Base-by-base conservation (phyloP, 2,888 invertebrate genomes). In the Sinelater perroti region DNA sequence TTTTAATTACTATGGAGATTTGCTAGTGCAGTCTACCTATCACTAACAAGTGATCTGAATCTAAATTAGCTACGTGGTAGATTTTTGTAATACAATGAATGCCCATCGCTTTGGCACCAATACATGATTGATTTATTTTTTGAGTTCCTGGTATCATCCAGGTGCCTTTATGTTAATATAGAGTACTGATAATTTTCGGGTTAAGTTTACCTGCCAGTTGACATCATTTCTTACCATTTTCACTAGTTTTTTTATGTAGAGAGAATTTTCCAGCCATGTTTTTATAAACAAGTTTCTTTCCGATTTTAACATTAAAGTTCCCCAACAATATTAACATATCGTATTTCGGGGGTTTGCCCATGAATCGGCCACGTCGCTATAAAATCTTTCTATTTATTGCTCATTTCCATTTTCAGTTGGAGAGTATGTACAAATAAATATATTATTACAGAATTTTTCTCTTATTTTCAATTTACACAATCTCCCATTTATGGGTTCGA, bases 391-490 rank as follows among this genome's bases (percentile, higher is more conserved):
- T 7, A 7, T 24, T 24, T 24, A 5, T 7, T 24, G 24, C 24
- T 24, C 7, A 6, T 24, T 5, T 24, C 5, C 24, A 6, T 24
- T 24, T 24, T 7, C 24, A 7, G 24, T 24, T 24, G 24, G 24
- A 6, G 24, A 5, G 16, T 13, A 33, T 8, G 16, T 16, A 13
- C 33, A 11, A 7, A 13, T 3, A 13, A 3, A 33, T 13, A 16
- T 14, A 3, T 14, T 33, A 13, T 33, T 33, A 13, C 33, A 33
- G 14, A 33, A 33, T 33, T 33, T 33, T 13, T 16, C 33, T 13
- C 8, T 33, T 33, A 33, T 11, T 33, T 16, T 13, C 11, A 33
- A n/a, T 33, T 33, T 33, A n/a, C 33, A 33, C 33, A 33, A 6
- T 24, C 24, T 24, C 7, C 7, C 10, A n/a, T 33, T 33, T 33